A percentile compares a stretch with the other conserved stretches of the same genome.
Conservation (phyloP, 2,113 vertebrate genomes). For the Microtus richardsoni region DNA sequence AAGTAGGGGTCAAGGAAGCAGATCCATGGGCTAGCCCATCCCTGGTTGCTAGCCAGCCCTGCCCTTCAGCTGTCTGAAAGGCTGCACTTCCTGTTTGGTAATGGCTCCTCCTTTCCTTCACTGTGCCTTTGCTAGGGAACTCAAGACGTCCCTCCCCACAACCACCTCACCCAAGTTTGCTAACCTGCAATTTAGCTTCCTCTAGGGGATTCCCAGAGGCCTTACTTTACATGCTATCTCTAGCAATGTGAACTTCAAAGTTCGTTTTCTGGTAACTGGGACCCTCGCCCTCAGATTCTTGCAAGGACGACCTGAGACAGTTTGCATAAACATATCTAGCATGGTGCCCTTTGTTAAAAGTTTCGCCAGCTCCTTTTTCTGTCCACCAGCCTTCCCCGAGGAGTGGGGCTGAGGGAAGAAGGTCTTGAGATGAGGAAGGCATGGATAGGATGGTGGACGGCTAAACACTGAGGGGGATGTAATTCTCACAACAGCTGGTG, state of each 20-base stretch:
- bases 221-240: background rate
- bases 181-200: rapidly evolving
- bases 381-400: background rate
- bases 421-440: no score
- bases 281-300: background rate
- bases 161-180: background rate
- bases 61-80: background rate
- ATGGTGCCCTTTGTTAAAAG: background rate
- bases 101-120: background rate
- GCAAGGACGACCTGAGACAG: background rate
- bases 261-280: background rate
- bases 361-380: background rate
- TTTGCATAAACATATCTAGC: rapidly evolving
- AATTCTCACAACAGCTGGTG: background rate
- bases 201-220: background rate
- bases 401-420: background rate
- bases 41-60: background rate
- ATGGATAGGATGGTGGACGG: no score
- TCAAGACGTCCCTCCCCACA: background rate
- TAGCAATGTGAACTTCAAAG: background rate
- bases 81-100: background rate
- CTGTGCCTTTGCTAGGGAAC: background rate
- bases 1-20: background rate
- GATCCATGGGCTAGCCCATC: rapidly evolving
- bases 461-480: no score